Percentiles rank a stretch among this genome's conserved stretches.
Conservation (phyloP, 2,888 invertebrate genomes). For the Drosophila mayaguana region DNA sequence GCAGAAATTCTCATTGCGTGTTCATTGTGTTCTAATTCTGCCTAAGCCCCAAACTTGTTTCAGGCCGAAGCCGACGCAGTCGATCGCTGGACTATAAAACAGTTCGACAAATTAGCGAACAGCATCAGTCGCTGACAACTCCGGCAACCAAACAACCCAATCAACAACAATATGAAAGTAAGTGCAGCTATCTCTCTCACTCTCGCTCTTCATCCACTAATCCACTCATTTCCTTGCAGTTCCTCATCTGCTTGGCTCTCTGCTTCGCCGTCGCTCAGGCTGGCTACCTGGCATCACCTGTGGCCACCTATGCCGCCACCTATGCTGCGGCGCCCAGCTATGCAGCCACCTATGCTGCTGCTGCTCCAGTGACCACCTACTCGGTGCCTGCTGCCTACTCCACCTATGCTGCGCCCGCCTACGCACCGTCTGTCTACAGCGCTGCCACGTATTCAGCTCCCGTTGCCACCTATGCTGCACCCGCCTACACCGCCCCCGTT, state of each 20-base stretch:
- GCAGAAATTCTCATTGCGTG: slow-evolving; percentile 38
- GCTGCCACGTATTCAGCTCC: slow-evolving; percentile 64
- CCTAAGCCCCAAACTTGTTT: slow-evolving; percentile 71
- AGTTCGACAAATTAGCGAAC: slow-evolving; percentile 47
- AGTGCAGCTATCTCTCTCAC: slow-evolving; percentile 13
- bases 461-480: slow-evolving; percentile 54
- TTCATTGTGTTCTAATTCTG: slow-evolving; percentile 71
- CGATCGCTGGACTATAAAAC: slow-evolving; percentile 16
- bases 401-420: slow-evolving; percentile 52
- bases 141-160: slow-evolving; percentile 44
- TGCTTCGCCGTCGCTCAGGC: slow-evolving; percentile 80
- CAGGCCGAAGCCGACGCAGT: slow-evolving; percentile 11
- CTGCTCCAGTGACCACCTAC: slow-evolving; percentile 59
- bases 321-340: slow-evolving; percentile 57
- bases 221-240: slow-evolving; percentile 44
- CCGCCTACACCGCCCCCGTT: slow-evolving; percentile 55
- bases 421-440: slow-evolving; percentile 50
- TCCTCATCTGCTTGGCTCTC: slow-evolving; percentile 80
- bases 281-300: slow-evolving; percentile 64
- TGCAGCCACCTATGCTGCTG: slow-evolving; percentile 57
- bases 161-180: slow-evolving; percentile 68
- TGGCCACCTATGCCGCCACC: slow-evolving; percentile 51
- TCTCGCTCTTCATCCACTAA: slow-evolving; percentile 10
- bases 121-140: slow-evolving; percentile 65
- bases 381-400: slow-evolving; percentile 52